phyloP scores from a whole-genome alignment of 2,797 vertebrate species.

The Gila robusta region DNA sequence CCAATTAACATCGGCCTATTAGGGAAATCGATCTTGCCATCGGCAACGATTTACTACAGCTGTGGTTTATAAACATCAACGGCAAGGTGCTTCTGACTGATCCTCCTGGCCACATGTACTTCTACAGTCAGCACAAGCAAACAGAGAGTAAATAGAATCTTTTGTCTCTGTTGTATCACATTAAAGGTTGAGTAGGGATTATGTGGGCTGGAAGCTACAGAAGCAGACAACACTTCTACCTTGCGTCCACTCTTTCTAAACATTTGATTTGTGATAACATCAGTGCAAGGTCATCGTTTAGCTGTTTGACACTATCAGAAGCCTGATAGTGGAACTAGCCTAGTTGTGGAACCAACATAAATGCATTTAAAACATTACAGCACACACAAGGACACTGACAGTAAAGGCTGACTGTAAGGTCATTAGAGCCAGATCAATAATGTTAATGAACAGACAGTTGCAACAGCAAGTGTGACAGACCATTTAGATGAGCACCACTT shows the following conservation, averaged over 20 bases:
- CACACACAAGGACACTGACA: conserved; percentile 16
- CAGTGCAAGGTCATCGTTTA: conserved; percentile 14
- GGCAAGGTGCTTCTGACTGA: conserved; percentile 50
- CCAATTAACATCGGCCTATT: conserved; percentile 63
- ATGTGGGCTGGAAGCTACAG: background rate
- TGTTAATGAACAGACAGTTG: conserved; percentile 58
- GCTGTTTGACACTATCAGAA: conserved; percentile 3
- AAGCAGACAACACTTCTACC: background rate
- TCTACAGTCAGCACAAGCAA: conserved; percentile 31
- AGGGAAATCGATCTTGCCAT: conserved; percentile 55
- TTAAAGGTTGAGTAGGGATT: conserved; percentile 4
- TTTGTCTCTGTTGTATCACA: conserved; percentile 14
- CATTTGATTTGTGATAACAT: conserved; percentile 15
- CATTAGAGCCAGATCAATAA: conserved; percentile 65
- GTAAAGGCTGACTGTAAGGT: conserved; percentile 53
- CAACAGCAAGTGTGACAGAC: conserved; percentile 44
- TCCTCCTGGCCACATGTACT: conserved; percentile 62
- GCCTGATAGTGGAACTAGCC: background rate
- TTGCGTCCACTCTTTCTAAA: background rate
- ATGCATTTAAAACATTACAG: conserved; percentile 24
- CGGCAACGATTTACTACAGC: conserved; percentile 43
- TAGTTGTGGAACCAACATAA: conserved; percentile 4
- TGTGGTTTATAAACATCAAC: conserved; percentile 49
- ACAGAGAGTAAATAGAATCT: background rate
- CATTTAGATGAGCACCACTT: conserved; percentile 37